Evolutionary conservation across 2,888 invertebrate species (phyloP).

Genomic region (Nomada flava): DNA sequence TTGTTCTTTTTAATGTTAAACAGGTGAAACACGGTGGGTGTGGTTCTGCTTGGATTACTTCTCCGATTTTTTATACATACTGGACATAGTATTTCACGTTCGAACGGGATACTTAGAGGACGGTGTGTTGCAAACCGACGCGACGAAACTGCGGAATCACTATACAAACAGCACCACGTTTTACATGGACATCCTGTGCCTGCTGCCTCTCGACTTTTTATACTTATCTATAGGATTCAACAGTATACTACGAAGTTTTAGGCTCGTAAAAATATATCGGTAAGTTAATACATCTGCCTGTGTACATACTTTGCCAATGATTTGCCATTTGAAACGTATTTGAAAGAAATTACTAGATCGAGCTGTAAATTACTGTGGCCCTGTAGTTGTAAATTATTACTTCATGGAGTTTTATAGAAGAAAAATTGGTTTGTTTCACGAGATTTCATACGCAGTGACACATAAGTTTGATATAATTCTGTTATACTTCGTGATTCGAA

Average conservation of each 20-base stretch:
- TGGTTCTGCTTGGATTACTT: constrained; percentile 99
- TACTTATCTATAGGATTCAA: constrained; percentile 99
- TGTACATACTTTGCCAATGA: too few species aligned
- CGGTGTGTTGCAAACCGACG: constrained; percentile 98
- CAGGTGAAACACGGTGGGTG: constrained; percentile 93
- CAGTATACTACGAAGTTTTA: constrained; percentile 97
- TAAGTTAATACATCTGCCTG: constrained; percentile 62
- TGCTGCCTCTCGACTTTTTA: constrained; percentile 98
- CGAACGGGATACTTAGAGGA: constrained; percentile 98
- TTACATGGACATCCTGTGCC: constrained; percentile 99
- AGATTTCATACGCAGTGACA: too few species aligned
- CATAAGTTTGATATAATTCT: too few species aligned
- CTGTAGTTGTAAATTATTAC: too few species aligned
- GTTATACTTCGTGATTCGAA: too few species aligned
- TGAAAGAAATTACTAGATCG: too few species aligned
- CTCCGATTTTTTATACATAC: constrained; percentile 97
- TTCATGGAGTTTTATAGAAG: too few species aligned
- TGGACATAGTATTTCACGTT: constrained; percentile 98
- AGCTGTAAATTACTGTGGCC: too few species aligned
- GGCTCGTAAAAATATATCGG: constrained; percentile 98
- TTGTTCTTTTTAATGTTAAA: neutral
- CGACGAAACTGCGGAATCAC: constrained; percentile 96
- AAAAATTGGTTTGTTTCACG: too few species aligned
- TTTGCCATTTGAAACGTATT: too few species aligned
- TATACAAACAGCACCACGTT: constrained; percentile 99